Conservation (phyloP, 2,797 vertebrate genomes). For the Urosaurus nigricauda region DNA sequence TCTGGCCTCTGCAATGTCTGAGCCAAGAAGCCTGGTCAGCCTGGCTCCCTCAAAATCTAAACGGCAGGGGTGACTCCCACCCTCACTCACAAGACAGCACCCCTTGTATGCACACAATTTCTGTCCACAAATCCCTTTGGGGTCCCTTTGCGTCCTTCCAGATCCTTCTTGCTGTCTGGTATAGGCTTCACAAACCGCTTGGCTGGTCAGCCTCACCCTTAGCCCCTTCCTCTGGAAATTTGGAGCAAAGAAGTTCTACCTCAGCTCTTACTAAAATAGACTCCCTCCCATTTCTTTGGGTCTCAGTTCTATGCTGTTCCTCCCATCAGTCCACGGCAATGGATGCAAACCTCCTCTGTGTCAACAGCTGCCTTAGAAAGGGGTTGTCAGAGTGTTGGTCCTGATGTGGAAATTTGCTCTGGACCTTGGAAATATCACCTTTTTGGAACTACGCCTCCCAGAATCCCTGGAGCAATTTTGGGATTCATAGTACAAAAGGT, state of each 20-base stretch:
- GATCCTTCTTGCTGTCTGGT: background rate
- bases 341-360: background rate
- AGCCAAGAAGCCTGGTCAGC: background rate
- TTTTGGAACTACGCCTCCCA: background rate
- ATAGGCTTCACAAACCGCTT: background rate
- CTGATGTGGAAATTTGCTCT: background rate
- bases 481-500: no score
- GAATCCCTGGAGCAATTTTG: no score
- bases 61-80: conserved; percentile 3
- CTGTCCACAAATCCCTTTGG: background rate
- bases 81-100: background rate
- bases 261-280: background rate
- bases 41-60: conserved; percentile 8
- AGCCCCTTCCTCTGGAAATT: conserved; percentile 1
- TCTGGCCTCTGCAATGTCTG: conserved; percentile 55
- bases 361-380: background rate
- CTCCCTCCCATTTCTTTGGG: background rate
- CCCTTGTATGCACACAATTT: background rate
- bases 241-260: background rate
- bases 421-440: background rate
- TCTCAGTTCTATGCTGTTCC: background rate
- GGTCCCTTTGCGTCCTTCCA: background rate
- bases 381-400: background rate
- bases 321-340: background rate
- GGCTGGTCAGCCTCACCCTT: background rate